Percentiles rank a stretch among this genome's conserved stretches.
These are phyloP conservation scores for Nannoperca obscura DNA, from an alignment of 2,797 vertebrate species.

Conservation along the genomic window DNA sequence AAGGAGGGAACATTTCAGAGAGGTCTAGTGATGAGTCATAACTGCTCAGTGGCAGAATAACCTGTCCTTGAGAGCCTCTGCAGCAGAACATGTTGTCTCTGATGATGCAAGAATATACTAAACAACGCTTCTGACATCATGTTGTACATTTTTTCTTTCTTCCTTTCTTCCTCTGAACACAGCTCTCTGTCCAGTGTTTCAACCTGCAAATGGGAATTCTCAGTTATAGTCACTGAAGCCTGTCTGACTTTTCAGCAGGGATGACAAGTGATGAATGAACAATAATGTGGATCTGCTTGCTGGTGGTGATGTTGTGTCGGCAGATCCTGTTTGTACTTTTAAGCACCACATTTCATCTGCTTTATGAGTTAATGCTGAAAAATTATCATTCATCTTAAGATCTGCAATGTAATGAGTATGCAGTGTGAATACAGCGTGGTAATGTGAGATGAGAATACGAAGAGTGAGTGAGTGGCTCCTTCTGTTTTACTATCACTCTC, in stretches of 20 bases:
- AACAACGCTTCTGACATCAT: not conserved
- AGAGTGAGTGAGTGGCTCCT: not conserved
- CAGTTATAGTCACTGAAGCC: not conserved
- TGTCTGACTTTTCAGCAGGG: not conserved
- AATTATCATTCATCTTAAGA: not conserved
- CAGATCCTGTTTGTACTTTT: not conserved
- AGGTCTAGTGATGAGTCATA: constrained; percentile 72
- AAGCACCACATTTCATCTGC: not conserved
- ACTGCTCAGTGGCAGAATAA: constrained; percentile 53
- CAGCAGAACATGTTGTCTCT: constrained; percentile 46
- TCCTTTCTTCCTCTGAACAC: not conserved
- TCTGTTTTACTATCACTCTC: not conserved
- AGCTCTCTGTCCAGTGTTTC: not conserved
- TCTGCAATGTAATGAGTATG: not conserved
- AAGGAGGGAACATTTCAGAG: constrained; percentile 40
- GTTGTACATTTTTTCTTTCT: too few species aligned
- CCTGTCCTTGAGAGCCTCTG: constrained; percentile 58
- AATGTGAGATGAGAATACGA: not conserved
- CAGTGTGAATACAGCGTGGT: not conserved
- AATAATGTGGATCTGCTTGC: too few species aligned
- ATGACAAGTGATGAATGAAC: not conserved
- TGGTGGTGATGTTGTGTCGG: not conserved
- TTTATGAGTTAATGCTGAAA: not conserved
- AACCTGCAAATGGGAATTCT: not conserved
- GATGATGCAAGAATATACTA: not conserved